A percentile compares a stretch with the other conserved stretches of the same genome.
These are phyloP conservation scores for Scomber colias DNA, from an alignment of 2,113 vertebrate species.

Conservation along the genomic window DNA sequence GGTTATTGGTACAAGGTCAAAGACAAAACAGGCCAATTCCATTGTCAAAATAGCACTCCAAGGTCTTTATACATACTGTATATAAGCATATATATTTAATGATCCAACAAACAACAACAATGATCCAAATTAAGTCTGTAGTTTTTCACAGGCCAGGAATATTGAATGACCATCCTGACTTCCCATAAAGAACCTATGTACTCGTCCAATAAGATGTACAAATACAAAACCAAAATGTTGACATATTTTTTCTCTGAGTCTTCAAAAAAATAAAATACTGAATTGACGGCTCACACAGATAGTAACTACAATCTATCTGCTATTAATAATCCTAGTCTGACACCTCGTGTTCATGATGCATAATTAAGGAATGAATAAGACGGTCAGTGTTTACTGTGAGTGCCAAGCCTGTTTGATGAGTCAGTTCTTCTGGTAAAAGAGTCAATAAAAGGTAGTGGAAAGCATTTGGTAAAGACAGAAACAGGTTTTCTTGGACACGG, in stretches of 20 bases:
- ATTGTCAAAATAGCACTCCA: background rate
- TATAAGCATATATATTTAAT: no score
- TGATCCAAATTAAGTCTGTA: no score
- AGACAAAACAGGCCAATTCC: background rate
- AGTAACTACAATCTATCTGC: background rate
- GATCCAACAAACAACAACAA: no score
- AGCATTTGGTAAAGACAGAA: background rate
- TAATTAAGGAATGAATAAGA: background rate
- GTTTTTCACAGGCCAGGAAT: no score
- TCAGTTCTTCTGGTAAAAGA: slow-evolving; percentile 12
- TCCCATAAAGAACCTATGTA: no score
- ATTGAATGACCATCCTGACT: no score
- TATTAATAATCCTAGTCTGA: background rate
- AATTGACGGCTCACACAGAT: background rate
- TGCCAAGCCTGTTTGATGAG: background rate
- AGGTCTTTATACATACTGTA: no score
- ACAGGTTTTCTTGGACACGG: background rate
- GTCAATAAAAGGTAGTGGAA: background rate
- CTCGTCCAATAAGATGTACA: no score
- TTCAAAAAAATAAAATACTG: background rate
- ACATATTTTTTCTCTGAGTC: background rate
- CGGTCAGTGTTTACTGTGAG: slow-evolving; percentile 5
- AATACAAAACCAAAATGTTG: background rate
- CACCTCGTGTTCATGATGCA: background rate
- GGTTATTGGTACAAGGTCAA: background rate